These are phyloP conservation scores for Botrylloides violaceus DNA, from an alignment of 23 tunicate species.

Conservation along the genomic window DNA sequence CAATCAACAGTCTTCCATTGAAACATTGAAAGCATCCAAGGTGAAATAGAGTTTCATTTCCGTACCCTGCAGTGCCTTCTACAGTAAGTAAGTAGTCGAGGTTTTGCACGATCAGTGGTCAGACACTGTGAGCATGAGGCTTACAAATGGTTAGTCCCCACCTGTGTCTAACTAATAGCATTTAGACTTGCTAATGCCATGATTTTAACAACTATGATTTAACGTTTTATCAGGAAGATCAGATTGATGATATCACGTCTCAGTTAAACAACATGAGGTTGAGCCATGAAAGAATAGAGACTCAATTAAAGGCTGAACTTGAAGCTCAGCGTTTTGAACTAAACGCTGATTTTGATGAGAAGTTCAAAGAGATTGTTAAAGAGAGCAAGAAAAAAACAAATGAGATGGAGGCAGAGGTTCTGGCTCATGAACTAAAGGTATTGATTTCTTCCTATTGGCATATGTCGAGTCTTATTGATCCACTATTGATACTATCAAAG, in stretches of 20 bases:
- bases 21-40: constrained; percentile 48
- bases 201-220: too few species aligned
- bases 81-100: too few species aligned
- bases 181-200: too few species aligned
- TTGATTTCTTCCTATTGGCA: not conserved
- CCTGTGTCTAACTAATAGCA: too few species aligned
- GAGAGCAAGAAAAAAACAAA: constrained; percentile 25
- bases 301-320: constrained; percentile 39
- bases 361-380: constrained; percentile 28
- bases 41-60: too few species aligned
- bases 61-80: too few species aligned
- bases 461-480: too few species aligned
- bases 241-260: constrained; percentile 32
- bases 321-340: constrained; percentile 56
- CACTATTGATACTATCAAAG: too few species aligned
- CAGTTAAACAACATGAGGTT: constrained; percentile 27
- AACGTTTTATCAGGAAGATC: constrained; percentile 48
- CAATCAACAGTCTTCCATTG: constrained; percentile 37
- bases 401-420: constrained; percentile 18
- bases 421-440: constrained; percentile 46
- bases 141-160: too few species aligned
- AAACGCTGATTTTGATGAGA: constrained; percentile 41
- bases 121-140: too few species aligned
- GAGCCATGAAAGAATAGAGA: constrained; percentile 26
- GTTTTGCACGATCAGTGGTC: too few species aligned